Conservation (phyloP, 2,888 invertebrate species). For the Euspilapteryx auroguttella region DNA sequence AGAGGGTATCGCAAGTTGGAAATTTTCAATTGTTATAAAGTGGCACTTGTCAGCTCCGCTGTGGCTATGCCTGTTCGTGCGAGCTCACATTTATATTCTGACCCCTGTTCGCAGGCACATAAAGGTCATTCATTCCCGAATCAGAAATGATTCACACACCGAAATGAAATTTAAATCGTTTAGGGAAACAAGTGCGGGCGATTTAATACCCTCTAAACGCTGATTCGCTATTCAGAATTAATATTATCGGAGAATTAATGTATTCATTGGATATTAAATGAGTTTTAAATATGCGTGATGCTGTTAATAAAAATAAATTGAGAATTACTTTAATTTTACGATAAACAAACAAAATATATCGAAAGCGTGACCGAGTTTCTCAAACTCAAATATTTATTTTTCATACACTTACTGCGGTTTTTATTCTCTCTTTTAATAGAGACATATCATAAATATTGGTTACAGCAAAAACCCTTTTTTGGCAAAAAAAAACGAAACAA, state of each 20-base stretch:
- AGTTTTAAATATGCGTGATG: constrained; percentile 11
- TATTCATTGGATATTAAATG: no score
- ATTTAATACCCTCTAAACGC: constrained; percentile 4
- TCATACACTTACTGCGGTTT: no score
- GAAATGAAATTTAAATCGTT: no score
- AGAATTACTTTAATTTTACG: neutral
- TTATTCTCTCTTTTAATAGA: no score
- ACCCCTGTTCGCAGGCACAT: no score
- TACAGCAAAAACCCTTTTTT: constrained; percentile 26
- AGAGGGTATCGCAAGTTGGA: constrained; percentile 42
- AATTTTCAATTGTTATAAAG: constrained; percentile 45
- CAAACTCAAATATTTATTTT: no score
- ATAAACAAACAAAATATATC: no score
- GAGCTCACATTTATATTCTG: constrained; percentile 4
- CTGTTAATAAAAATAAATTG: no score
- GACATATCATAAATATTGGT: constrained; percentile 24
- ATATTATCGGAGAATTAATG: no score
- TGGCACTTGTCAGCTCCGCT: constrained; percentile 43
- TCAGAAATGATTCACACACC: no score
- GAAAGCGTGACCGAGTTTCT: no score
- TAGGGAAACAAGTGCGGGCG: constrained; percentile 4
- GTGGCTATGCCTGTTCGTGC: neutral
- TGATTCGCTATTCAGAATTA: constrained; percentile 6
- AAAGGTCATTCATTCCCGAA: no score
- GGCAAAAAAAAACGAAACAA: constrained; percentile 21